These are phyloP conservation scores for Poecilobothrus nobilitatus DNA, from an alignment of 2,888 invertebrate species.

Conservation along the genomic window DNA sequence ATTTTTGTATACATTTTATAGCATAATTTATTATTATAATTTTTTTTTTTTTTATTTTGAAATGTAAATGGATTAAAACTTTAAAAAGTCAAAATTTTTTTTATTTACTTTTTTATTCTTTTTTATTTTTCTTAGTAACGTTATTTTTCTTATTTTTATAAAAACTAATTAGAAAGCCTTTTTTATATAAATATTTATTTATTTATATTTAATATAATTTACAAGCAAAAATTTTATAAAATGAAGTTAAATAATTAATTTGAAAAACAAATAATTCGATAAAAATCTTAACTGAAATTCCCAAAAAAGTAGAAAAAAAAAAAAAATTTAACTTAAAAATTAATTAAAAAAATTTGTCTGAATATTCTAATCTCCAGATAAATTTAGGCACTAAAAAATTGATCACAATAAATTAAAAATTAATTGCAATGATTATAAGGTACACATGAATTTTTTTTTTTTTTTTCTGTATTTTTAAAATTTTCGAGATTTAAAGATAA, in stretches of 20 bases:
- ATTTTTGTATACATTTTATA: slow-evolving; percentile 11
- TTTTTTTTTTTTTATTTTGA: neutral
- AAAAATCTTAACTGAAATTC: neutral
- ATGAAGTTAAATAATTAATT: neutral
- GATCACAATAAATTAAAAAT: slow-evolving; percentile 6
- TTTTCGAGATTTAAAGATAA: neutral
- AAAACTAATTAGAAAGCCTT: neutral
- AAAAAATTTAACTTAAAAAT: neutral
- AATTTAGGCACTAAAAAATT: slow-evolving; percentile 3
- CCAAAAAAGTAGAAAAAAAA: neutral
- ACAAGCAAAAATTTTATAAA: neutral
- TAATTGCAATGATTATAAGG: neutral
- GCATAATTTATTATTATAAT: neutral
- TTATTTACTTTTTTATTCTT: neutral
- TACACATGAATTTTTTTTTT: neutral
- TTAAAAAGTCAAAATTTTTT: neutral
- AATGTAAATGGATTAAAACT: neutral
- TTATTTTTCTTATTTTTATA: neutral
- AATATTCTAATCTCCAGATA: neutral
- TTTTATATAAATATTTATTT: neutral
- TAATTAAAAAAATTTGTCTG: neutral
- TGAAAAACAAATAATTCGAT: neutral
- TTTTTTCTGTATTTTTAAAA: neutral
- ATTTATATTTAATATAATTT: neutral
- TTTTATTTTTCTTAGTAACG: no score